A percentile compares a stretch with the other conserved stretches of the same genome.
Conservation (phyloP, 1,140 invertebrate genomes). For the Drosophila littoralis region DNA sequence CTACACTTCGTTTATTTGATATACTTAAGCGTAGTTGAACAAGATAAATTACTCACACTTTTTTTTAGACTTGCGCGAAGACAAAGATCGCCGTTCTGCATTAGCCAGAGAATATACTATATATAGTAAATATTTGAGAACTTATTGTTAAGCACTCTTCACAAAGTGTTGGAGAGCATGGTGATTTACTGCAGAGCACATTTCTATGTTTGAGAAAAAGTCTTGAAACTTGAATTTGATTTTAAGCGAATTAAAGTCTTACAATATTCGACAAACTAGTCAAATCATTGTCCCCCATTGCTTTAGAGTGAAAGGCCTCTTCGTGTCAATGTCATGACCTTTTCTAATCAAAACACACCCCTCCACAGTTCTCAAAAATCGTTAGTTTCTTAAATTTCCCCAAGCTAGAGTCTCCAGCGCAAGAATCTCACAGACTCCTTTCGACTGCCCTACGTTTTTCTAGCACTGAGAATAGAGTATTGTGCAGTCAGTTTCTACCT, state of each 20-base stretch:
- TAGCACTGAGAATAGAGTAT: not conserved
- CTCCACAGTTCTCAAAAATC: no score
- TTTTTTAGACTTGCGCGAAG: not conserved
- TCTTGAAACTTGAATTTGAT: no score
- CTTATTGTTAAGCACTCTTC: not conserved
- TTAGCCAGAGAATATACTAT: not conserved
- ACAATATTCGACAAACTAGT: no score
- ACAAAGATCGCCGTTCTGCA: not conserved
- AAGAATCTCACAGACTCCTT: not conserved
- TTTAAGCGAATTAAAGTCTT: no score
- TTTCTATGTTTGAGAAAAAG: no score
- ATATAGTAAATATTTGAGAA: conserved; percentile 5
- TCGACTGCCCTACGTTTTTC: not conserved
- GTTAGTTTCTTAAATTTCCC: no score
- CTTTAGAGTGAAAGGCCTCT: no score
- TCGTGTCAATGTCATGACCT: no score
- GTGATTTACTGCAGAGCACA: not conserved
- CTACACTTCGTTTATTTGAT: not conserved
- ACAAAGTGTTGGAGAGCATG: not conserved
- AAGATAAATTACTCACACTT: conserved; percentile 13
- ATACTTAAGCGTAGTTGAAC: not conserved
- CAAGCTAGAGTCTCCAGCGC: no score
- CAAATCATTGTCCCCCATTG: no score
- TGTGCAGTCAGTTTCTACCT: not conserved
- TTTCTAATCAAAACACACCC: no score